These are phyloP conservation scores for Gonatopus flavifemur DNA, from an alignment of 1,140 invertebrate genomes.

Conservation along the genomic window DNA sequence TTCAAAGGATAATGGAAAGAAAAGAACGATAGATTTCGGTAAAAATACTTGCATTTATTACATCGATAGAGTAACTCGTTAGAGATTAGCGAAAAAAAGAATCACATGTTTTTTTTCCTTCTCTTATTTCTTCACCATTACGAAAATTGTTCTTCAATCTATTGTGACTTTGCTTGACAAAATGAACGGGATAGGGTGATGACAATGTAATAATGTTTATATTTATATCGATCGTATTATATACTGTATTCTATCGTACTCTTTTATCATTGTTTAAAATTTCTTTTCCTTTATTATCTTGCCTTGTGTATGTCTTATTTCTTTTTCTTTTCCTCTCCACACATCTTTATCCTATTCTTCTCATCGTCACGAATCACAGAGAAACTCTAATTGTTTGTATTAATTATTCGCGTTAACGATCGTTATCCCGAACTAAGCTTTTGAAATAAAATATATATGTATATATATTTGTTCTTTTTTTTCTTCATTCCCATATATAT, in stretches of 20 bases:
- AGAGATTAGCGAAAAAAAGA: constrained; percentile 38
- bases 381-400: constrained; percentile 40
- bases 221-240: constrained; percentile 9
- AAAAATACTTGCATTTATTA: constrained; percentile 45
- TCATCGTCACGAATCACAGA: constrained; percentile 44
- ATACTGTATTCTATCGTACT: too few species aligned
- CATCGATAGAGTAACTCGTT: constrained; percentile 38
- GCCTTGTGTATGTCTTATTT: too few species aligned
- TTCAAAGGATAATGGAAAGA: not conserved
- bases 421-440: constrained; percentile 38
- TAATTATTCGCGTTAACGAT: constrained; percentile 31
- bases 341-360: constrained; percentile 16
- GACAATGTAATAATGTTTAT: constrained; percentile 30
- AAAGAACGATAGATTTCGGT: constrained; percentile 16
- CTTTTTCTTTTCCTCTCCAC: constrained; percentile 4
- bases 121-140: constrained; percentile 9
- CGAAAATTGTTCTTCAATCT: constrained; percentile 31
- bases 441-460: constrained; percentile 44
- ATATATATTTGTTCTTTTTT: constrained; percentile 21
- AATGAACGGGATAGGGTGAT: constrained; percentile 16
- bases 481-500: constrained; percentile 17
- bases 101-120: constrained; percentile 29
- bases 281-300: too few species aligned
- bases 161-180: constrained; percentile 17
- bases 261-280: too few species aligned